Evolutionary conservation across 2,888 invertebrate species (phyloP).

Genomic region (Diplolepis rosae): DNA sequence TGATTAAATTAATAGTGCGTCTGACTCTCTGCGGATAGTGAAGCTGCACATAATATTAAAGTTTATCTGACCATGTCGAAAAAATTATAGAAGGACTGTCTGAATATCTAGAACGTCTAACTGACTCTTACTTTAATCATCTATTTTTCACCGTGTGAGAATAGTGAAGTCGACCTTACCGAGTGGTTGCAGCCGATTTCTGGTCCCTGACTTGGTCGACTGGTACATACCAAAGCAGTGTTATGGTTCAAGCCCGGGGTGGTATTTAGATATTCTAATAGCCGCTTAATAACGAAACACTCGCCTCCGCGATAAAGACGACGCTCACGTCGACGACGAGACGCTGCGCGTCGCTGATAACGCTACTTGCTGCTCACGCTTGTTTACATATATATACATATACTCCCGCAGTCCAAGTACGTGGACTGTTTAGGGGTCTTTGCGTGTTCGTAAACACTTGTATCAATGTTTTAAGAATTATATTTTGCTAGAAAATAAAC

Average conservation of each 20-base stretch:
- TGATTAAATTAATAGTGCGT: too few species aligned
- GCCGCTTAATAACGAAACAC: conserved; percentile 72
- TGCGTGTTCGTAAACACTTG: conserved; percentile 27
- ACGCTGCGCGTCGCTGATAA: conserved; percentile 73
- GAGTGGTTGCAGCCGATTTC: conserved; percentile 55
- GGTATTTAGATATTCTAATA: conserved; percentile 75
- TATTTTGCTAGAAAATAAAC: not conserved
- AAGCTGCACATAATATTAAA: too few species aligned
- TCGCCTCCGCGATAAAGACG: conserved; percentile 71
- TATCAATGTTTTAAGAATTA: not conserved
- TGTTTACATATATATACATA: conserved; percentile 59
- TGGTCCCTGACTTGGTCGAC: conserved; percentile 32
- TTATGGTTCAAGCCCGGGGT: conserved; percentile 63
- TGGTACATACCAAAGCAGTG: conserved; percentile 43
- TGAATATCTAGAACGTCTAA: too few species aligned
- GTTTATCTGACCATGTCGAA: too few species aligned
- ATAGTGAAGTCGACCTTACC: conserved; percentile 52
- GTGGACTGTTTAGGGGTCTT: conserved; percentile 12
- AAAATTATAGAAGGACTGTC: too few species aligned
- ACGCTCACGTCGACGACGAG: conserved; percentile 60
- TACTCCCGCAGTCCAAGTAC: conserved; percentile 7
- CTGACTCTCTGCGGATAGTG: too few species aligned
- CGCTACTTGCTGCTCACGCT: conserved; percentile 56
- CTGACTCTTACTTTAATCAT: too few species aligned
- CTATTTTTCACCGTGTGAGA: conserved; percentile 40